phyloP scores from a whole-genome alignment of 2,113 vertebrate genomes.

The Hymenochirus boettgeri region DNA sequence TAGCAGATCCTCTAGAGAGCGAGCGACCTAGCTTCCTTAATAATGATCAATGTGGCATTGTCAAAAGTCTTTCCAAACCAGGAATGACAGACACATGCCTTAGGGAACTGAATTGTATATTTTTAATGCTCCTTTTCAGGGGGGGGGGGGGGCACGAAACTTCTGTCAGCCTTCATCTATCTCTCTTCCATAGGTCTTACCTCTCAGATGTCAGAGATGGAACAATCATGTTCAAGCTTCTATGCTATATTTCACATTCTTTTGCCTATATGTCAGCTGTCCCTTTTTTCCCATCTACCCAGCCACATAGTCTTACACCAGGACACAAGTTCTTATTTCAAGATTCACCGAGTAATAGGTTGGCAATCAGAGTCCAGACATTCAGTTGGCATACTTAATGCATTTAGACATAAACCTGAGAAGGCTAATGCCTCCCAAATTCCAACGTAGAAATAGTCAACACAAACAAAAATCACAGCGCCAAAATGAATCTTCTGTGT shows the following conservation, averaged over 20 bases:
- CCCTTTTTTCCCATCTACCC: conserved; percentile 4
- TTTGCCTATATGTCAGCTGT: conserved; percentile 29
- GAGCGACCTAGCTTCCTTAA: neutral
- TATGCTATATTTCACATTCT: conserved; percentile 36
- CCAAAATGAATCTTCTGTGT: conserved; percentile 45
- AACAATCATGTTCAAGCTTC: neutral
- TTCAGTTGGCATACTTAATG: neutral
- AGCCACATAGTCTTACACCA: neutral
- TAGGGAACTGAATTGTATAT: conserved; percentile 3
- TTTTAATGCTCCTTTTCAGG: conserved; percentile 18
- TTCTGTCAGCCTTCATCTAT: conserved; percentile 42
- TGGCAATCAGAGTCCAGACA: neutral
- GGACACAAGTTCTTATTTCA: neutral
- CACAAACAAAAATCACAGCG: conserved; percentile 14
- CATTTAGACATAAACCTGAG: conserved; percentile 18
- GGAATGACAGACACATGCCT: conserved; percentile 38
- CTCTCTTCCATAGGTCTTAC: conserved; percentile 15
- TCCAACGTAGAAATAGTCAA: conserved; percentile 11
- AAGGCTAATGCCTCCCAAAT: conserved; percentile 1
- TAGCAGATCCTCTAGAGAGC: too few relatives aligned
- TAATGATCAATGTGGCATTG: conserved; percentile 32
- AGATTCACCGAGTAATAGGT: neutral
- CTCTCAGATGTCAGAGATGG: too few relatives aligned
- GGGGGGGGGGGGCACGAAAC: too few relatives aligned
- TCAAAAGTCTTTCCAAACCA: conserved; percentile 28